Evolutionary conservation across 2,888 invertebrate species (phyloP).

Genomic region (Alitta virens): DNA sequence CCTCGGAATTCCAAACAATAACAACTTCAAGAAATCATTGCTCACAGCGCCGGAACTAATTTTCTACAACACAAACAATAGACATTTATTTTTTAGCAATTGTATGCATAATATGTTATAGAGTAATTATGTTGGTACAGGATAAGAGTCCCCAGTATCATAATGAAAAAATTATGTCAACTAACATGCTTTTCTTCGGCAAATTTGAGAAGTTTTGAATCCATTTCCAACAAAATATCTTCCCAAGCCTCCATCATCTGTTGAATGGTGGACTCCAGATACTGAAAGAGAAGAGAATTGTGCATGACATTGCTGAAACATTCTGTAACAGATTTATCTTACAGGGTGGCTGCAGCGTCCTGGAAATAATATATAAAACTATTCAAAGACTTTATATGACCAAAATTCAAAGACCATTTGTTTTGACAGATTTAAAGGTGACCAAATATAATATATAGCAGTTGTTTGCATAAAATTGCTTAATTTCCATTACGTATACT

Average conservation of each 20-base stretch:
- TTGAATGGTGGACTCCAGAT: conserved; percentile 53
- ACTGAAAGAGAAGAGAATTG: conserved; percentile 36
- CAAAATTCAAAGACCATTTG: too few relatives aligned
- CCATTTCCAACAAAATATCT: conserved; percentile 88
- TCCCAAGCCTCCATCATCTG: conserved; percentile 81
- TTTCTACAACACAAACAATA: conserved; percentile 30
- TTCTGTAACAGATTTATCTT: neutral
- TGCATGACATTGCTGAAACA: neutral
- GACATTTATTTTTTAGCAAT: too few relatives aligned
- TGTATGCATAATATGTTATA: too few relatives aligned
- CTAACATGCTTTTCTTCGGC: conserved; percentile 63
- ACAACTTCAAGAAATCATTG: conserved; percentile 84
- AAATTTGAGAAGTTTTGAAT: conserved; percentile 85
- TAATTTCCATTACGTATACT: too few relatives aligned
- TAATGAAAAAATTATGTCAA: neutral
- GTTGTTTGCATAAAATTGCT: too few relatives aligned
- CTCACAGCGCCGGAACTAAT: conserved; percentile 70
- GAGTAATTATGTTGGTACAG: too few relatives aligned
- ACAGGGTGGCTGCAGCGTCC: too few relatives aligned
- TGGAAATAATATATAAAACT: too few relatives aligned
- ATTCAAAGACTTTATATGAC: too few relatives aligned
- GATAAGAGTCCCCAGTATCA: too few relatives aligned
- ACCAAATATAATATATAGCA: too few relatives aligned
- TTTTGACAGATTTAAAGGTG: too few relatives aligned
- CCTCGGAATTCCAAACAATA: conserved; percentile 79